Evolutionary conservation across 92 coral and sea anemone species (phyloP).

Genomic region (Metridium senile): DNA sequence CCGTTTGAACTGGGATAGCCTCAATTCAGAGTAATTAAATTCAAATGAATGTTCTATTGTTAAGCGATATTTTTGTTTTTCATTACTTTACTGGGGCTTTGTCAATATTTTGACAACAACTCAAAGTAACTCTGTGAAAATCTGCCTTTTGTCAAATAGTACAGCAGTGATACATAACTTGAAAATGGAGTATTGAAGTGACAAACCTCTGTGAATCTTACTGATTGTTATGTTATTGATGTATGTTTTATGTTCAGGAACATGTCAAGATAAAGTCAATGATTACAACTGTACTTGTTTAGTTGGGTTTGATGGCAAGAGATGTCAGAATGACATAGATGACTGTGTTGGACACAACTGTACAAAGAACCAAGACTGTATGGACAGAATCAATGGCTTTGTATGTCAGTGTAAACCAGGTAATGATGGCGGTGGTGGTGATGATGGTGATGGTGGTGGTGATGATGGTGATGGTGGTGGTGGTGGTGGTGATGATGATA

Average conservation of each 20-base stretch:
- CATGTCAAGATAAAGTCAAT: conserved; percentile 42
- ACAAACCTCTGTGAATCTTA: too few relatives aligned
- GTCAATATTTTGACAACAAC: too few relatives aligned
- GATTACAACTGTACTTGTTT: conserved; percentile 63
- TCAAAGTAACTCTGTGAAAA: too few relatives aligned
- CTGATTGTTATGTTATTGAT: too few relatives aligned
- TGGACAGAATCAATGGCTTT: conserved; percentile 53
- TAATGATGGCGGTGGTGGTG: not conserved
- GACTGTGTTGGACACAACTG: conserved; percentile 72
- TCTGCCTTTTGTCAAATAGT: too few relatives aligned
- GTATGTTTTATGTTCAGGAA: conserved; percentile 23
- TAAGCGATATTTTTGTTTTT: too few relatives aligned
- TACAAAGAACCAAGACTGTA: conserved; percentile 53
- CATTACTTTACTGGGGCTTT: too few relatives aligned
- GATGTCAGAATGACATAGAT: conserved; percentile 63
- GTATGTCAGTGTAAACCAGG: conserved; percentile 66
- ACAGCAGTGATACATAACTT: too few relatives aligned
- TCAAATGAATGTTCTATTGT: too few relatives aligned
- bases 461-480: not conserved
- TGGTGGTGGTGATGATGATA: not conserved
- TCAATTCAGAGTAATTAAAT: too few relatives aligned
- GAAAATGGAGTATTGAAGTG: too few relatives aligned
- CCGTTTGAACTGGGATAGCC: too few relatives aligned
- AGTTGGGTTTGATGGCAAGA: conserved; percentile 62
- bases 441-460: not conserved